These are phyloP conservation scores for Scrobipalpa costella DNA, from an alignment of 2,888 invertebrate genomes.

Conservation along the genomic window DNA sequence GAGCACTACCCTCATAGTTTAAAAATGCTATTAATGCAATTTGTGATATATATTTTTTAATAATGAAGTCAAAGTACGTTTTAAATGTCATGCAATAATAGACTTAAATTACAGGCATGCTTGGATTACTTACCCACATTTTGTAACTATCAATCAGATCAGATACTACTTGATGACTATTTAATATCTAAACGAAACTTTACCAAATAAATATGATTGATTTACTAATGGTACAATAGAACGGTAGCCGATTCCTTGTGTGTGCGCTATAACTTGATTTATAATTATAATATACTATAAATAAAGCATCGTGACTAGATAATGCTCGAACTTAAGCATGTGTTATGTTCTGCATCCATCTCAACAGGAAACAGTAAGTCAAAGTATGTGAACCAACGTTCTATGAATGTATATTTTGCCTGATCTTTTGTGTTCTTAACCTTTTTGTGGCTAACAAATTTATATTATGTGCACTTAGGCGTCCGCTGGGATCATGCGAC, in stretches of 20 bases:
- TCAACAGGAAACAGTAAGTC: constrained; percentile 89
- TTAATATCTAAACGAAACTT: not conserved
- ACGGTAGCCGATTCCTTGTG: constrained; percentile 60
- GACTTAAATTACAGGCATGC: constrained; percentile 1
- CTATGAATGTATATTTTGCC: constrained; percentile 66
- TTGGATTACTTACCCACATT: not conserved
- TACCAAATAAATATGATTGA: not conserved
- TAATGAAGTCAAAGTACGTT: not conserved
- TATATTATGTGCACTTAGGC: constrained; percentile 55
- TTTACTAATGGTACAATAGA: constrained; percentile 15
- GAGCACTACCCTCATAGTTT: constrained; percentile 8
- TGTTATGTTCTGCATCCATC: constrained; percentile 81
- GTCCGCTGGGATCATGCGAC: not conserved
- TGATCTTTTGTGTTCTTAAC: constrained; percentile 67
- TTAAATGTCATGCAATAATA: constrained; percentile 3
- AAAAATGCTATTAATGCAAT: not conserved
- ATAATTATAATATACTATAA: constrained; percentile 41
- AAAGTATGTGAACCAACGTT: constrained; percentile 71
- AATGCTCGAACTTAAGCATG: constrained; percentile 76
- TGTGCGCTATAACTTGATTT: constrained; percentile 57
- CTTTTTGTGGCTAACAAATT: constrained; percentile 76
- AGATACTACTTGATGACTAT: not conserved
- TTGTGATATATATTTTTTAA: not conserved
- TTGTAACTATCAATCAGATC: not conserved
- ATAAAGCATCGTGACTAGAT: constrained; percentile 60